A percentile compares a stretch with the other conserved stretches of the same genome.
Conservation (phyloP, 2,888 invertebrate species). For the Euplexia lucipara region DNA sequence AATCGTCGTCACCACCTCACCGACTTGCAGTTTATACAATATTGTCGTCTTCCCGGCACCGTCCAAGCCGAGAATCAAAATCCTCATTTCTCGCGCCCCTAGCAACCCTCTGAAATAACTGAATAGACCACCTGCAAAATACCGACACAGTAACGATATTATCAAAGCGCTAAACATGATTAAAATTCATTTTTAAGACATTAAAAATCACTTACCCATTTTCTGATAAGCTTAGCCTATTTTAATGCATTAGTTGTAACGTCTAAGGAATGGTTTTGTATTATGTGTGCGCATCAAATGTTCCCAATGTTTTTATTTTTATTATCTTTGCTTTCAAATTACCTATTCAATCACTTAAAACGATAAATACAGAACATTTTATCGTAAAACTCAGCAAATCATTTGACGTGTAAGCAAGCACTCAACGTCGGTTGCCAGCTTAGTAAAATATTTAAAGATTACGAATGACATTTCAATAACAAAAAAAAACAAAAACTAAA, state of each 20-base stretch:
- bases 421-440: constrained; percentile 68
- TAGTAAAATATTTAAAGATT: constrained; percentile 34
- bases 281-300: constrained; percentile 69
- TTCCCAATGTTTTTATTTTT: constrained; percentile 59
- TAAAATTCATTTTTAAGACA: constrained; percentile 67
- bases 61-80: constrained; percentile 99
- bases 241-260: constrained; percentile 82
- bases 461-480: constrained; percentile 27
- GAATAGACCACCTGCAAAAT: constrained; percentile 96
- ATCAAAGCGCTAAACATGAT: constrained; percentile 45
- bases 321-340: constrained; percentile 66
- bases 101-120: constrained; percentile 99
- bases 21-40: constrained; percentile 99
- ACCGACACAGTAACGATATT: constrained; percentile 39
- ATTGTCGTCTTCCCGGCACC: constrained; percentile 99
- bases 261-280: constrained; percentile 77
- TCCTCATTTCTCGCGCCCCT: constrained; percentile 99
- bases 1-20: constrained; percentile 99
- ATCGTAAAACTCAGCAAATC: constrained; percentile 71
- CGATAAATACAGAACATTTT: constrained; percentile 78
- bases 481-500: not conserved
- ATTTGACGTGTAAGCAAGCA: constrained; percentile 85
- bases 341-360: constrained; percentile 66
- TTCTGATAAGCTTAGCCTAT: constrained; percentile 82
- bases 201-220: constrained; percentile 84